Evolutionary conservation across 2,797 vertebrate species (phyloP), one percentile per base, ranked within the genome.

Genomic region (Sebastes nivosus): DNA sequence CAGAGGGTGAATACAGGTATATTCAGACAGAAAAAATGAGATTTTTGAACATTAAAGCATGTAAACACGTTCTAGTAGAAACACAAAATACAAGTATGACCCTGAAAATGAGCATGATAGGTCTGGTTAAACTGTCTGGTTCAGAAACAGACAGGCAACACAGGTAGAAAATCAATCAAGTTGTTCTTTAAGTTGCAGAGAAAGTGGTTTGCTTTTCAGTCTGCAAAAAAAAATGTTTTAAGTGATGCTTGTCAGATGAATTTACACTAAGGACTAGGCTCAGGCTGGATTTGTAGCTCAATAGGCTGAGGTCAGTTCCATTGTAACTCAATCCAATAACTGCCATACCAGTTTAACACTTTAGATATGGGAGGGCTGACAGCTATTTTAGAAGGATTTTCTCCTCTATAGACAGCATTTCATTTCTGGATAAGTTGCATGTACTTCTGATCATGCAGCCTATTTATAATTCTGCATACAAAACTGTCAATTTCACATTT

Each of bases 241-340:
- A 80, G 79, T 78, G 71, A 85, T 75, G 46, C 79, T 67, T 86
- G 81, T 90, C 81, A 60, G 78, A 80, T 83, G 38, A 77, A 78
- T 89, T 75, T 80, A 74, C 61, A 80, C 57, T n/a, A 55, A 69
- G 32, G 24, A 70, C 60, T 27, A 42, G 67, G 75, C 80, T 82
- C 70, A 87, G 70, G 52, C 63, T 80, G 73, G 77, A 82, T 87
- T 72, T 83, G 67, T 82, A 76, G 88, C 70, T 87, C 70, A 83
- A 82, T 67, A 79, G 74, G 76, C 73, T 63, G 38, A 66, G 82
- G 83, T 89, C 78, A 83, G 34, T 69, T 83, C 10, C 20, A 88
- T 77, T 81, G 84, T 81, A 76, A 85, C 77, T 60, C 72, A 80
- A 71, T 83, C 78, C 80, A 80, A 79, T 87, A 90, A 83, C 59